Percentiles rank a stretch among this genome's conserved stretches.
phyloP scores from a whole-genome alignment of 2,797 vertebrate species.

The Adelosebastes latens region DNA sequence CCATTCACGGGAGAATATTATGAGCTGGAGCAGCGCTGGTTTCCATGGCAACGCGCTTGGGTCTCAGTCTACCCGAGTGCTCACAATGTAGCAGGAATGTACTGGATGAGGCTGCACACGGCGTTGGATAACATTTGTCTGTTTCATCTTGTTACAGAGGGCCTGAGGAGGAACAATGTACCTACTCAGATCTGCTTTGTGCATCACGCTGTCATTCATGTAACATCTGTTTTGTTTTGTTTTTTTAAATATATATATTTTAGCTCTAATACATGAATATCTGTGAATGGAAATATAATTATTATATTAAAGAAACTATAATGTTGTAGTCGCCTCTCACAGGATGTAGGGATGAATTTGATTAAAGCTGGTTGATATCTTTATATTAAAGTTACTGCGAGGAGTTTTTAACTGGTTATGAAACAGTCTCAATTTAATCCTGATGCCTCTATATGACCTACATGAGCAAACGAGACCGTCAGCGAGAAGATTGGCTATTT shows the following conservation, averaged over 20 bases:
- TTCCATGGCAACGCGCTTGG: slow-evolving; percentile 89
- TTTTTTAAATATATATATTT: background rate
- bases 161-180: slow-evolving; percentile 47
- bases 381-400: background rate
- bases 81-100: slow-evolving; percentile 83
- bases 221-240: slow-evolving; percentile 31
- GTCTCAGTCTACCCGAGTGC: slow-evolving; percentile 81
- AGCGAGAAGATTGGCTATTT: background rate
- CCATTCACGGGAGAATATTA: slow-evolving; percentile 88
- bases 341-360: background rate
- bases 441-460: background rate
- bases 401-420: background rate
- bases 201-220: slow-evolving; percentile 51
- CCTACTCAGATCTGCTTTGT: slow-evolving; percentile 27
- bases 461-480: background rate
- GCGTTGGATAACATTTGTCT: slow-evolving; percentile 56
- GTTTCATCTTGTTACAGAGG: slow-evolving; percentile 53
- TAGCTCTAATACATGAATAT: slow-evolving; percentile 6
- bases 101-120: slow-evolving; percentile 66
- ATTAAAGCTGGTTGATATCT: background rate
- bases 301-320: background rate
- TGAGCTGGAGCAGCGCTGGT: slow-evolving; percentile 86
- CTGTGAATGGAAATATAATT: slow-evolving; percentile 22
- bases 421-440: background rate
- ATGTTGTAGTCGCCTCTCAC: background rate